Evolutionary conservation across 2,888 invertebrate species (phyloP), one percentile per base, ranked within the genome.

Genomic region (Bellardia bayeri): DNA sequence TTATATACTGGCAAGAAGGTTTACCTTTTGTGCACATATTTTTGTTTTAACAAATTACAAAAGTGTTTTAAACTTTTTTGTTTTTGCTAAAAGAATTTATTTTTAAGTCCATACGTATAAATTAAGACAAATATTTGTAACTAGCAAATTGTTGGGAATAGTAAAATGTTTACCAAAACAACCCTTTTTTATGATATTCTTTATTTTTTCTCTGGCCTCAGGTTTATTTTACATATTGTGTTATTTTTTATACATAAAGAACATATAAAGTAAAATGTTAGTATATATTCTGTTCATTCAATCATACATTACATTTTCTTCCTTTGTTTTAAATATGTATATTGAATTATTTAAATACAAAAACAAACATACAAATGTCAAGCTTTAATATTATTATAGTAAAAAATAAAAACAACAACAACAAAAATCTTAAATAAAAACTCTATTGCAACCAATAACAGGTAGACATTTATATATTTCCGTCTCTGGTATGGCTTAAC

Each of bases 121-220:
- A 54, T 11, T 13, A 54, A 54, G 33, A n/a, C 14, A 71, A 71
- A 68, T 68, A 68, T 68, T 68, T 68, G 14, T 1, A 45, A 33
- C 33, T 4, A 1, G 33, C 3, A 33, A 3, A 33, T 33, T 33
- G 33, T 37, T 37, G 6, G n/a, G 9, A 49, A 45, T 33, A 74
- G 13, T 16, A 9, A 9, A 61, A 49, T 64, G 56, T 72, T 81
- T 81, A 72, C 81, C 72, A 64, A 72, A 72, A 72, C 64, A 81
- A 81, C 66, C 74, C 45, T 66, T 42, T 58, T 64, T 81, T 56
- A 81, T 56, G 51, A 66, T 42, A 66, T 56, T 49, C 49, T 5
- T 49, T 71, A 71, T 16, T 68, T 45, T 49, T 54, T 14, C 61
- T 37, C 8, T 80, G 37, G 23, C 23, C 51, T 71, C 33, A 9